Evolutionary conservation across 2,797 vertebrate species (phyloP).

Genomic region (Syndactyla subalaris): DNA sequence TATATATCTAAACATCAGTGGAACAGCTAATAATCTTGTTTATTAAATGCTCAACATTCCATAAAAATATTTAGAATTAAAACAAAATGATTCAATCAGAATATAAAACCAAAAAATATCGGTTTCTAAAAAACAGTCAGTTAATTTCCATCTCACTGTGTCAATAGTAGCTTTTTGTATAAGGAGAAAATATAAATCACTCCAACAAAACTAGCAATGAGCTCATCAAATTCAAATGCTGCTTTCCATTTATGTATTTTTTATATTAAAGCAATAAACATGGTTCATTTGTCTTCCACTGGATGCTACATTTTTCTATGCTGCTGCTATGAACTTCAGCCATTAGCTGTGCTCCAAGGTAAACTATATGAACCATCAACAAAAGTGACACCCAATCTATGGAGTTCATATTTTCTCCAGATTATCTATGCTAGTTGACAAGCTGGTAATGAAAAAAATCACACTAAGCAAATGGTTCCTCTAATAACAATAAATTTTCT

Average conservation of each 20-base stretch:
- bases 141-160: conserved; percentile 80
- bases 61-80: conserved; percentile 78
- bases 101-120: conserved; percentile 76
- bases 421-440: conserved; percentile 98
- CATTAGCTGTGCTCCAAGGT: conserved; percentile 95
- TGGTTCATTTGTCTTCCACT: conserved; percentile 81
- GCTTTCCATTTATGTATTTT: conserved; percentile 85
- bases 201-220: conserved; percentile 79
- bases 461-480: conserved; percentile 99
- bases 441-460: conserved; percentile 99
- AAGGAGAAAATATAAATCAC: conserved; percentile 79
- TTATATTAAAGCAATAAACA: conserved; percentile 86
- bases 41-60: conserved; percentile 76
- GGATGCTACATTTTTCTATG: conserved; percentile 83
- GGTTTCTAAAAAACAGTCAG: conserved; percentile 73
- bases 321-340: conserved; percentile 90
- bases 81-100: conserved; percentile 76
- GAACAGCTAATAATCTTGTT: conserved; percentile 71
- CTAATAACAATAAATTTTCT: conserved; percentile 99
- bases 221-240: conserved; percentile 83
- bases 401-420: conserved; percentile 91
- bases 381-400: conserved; percentile 96
- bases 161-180: conserved; percentile 77
- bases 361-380: conserved; percentile 99
- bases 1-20: conserved; percentile 44